These are phyloP conservation scores for Hipparchia semele DNA, from an alignment of 2,888 invertebrate genomes.

Conservation along the genomic window DNA sequence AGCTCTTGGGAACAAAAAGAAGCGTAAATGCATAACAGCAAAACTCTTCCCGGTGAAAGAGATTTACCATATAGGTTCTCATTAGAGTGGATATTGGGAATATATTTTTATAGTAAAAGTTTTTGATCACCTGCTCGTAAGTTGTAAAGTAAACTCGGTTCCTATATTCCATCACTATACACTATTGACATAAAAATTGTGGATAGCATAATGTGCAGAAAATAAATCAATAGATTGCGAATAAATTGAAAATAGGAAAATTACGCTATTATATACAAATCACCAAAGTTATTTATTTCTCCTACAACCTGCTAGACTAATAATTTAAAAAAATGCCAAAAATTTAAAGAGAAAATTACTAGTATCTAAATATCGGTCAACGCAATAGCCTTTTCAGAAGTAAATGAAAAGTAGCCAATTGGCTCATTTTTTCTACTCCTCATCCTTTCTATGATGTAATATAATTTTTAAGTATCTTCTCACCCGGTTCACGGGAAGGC, in stretches of 20 bases:
- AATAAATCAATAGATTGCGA: no score
- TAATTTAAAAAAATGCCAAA: no score
- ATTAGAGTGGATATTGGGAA: neutral
- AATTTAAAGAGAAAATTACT: no score
- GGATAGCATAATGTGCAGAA: no score
- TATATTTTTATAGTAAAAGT: neutral
- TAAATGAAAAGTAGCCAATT: neutral
- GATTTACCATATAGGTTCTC: neutral
- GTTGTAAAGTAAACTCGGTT: no score
- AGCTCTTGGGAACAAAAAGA: slow-evolving; percentile 20
- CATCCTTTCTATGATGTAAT: neutral
- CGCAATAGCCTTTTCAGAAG: neutral
- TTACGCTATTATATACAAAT: no score
- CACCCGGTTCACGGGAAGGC: slow-evolving; percentile 48
- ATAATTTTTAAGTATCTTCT: slow-evolving; percentile 26
- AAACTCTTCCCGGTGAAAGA: slow-evolving; percentile 43
- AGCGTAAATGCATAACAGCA: slow-evolving; percentile 43
- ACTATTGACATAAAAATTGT: no score
- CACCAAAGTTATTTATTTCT: no score
- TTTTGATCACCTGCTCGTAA: neutral
- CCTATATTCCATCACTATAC: neutral
- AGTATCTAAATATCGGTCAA: neutral
- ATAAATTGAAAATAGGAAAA: neutral
- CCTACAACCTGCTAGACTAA: no score
- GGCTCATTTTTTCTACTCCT: no score